These are phyloP conservation scores for Trichogramma dendrolimi DNA, from an alignment of 2,888 invertebrate genomes.

Conservation along the genomic window DNA sequence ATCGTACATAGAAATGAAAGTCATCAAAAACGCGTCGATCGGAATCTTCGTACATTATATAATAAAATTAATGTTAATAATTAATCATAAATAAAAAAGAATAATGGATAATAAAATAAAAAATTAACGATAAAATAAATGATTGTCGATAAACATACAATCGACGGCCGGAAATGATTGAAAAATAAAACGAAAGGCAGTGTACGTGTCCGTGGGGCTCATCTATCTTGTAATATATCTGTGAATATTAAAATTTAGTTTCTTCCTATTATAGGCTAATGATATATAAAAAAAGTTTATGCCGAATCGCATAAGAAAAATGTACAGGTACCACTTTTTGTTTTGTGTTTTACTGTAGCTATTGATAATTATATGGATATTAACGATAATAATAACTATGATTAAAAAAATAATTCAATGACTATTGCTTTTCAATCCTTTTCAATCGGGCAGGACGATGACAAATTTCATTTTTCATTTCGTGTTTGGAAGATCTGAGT, in stretches of 20 bases:
- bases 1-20: too few relatives aligned
- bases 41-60: too few relatives aligned
- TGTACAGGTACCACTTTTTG: constrained; percentile 53
- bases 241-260: constrained; percentile 53
- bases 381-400: constrained; percentile 53
- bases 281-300: constrained; percentile 49
- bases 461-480: too few relatives aligned
- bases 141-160: too few relatives aligned
- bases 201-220: constrained; percentile 42
- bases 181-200: constrained; percentile 31
- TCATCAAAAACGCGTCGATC: too few relatives aligned
- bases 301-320: constrained; percentile 50
- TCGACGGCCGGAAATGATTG: too few relatives aligned
- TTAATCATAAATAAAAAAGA: not conserved
- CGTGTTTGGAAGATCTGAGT: too few relatives aligned
- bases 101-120: constrained; percentile 4
- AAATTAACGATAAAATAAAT: not conserved
- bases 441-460: not conserved
- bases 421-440: not conserved
- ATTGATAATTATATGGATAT: constrained; percentile 54
- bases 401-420: constrained; percentile 45
- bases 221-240: constrained; percentile 52
- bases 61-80: too few relatives aligned
- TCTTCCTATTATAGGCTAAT: constrained; percentile 52
- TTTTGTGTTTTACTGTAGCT: constrained; percentile 54